Percentiles rank a stretch among this genome's conserved stretches.
Conservation (phyloP, 2,113 vertebrate genomes). For the Ia io region DNA sequence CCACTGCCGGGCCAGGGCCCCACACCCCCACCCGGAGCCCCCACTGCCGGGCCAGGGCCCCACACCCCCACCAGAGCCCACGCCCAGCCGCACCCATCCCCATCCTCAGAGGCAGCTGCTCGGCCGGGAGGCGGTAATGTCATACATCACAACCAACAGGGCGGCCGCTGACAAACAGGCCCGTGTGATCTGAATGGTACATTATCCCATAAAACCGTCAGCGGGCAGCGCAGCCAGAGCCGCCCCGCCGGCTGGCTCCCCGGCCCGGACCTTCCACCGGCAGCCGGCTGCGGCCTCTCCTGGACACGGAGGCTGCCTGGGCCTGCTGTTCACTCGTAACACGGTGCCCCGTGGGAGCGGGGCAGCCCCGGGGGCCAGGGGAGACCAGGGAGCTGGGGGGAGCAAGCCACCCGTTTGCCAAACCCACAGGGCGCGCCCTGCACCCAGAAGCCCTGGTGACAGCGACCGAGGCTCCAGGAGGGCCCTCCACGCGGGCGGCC, state of each 20-base stretch:
- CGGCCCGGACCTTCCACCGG: neutral
- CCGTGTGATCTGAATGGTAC: neutral
- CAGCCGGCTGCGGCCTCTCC: neutral
- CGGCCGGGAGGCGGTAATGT: neutral
- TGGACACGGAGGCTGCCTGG: neutral
- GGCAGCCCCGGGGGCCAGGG: neutral
- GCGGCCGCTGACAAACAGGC: slow-evolving; percentile 62
- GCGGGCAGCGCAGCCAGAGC: slow-evolving; percentile 24
- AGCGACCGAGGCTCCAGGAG: neutral
- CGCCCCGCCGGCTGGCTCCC: rapidly evolving
- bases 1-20: no score
- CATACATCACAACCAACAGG: neutral
- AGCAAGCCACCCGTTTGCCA: no score
- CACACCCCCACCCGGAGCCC: neutral
- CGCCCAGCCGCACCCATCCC: neutral
- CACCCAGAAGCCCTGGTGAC: neutral
- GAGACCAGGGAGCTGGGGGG: neutral
- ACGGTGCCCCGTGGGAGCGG: neutral
- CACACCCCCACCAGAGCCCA: neutral
- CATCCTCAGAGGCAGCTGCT: neutral
- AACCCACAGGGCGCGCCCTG: neutral
- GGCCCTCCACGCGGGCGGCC: neutral
- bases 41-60: no score
- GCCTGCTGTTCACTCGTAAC: neutral
- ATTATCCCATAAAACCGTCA: slow-evolving; percentile 71